phyloP scores from a whole-genome alignment of 2,113 vertebrate species.

The Steatornis caripensis region DNA sequence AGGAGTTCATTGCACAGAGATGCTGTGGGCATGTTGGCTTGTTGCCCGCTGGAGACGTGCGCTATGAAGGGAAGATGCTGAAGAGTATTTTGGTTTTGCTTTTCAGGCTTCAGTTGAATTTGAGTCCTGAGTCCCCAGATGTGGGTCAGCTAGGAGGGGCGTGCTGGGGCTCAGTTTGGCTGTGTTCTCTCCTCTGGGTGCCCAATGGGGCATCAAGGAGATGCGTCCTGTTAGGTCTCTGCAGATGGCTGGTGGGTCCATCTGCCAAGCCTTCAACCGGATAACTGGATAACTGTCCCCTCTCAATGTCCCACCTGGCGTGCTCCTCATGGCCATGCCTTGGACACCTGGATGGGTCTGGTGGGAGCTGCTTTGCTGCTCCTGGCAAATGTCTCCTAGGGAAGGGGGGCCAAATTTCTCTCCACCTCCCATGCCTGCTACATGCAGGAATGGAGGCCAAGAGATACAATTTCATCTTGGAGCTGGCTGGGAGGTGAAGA shows the following conservation, averaged over 20 bases:
- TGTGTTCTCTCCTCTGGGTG: not conserved
- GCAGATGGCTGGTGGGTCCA: not conserved
- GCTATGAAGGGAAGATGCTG: not conserved
- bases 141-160: not conserved
- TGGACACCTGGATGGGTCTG: not conserved
- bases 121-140: not conserved
- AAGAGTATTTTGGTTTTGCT: not conserved
- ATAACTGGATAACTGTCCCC: no score
- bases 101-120: not conserved
- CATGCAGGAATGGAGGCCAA: not conserved
- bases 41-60: not conserved
- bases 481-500: not conserved
- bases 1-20: not conserved
- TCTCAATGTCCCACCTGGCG: not conserved
- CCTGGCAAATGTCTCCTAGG: not conserved
- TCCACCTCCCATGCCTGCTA: not conserved
- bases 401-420: not conserved
- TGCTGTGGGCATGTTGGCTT: not conserved
- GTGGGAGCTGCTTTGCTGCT: not conserved
- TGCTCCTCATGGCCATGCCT: not conserved
- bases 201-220: accelerated
- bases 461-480: not conserved
- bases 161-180: not conserved
- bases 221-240: not conserved
- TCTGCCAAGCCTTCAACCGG: not conserved